Base-by-base conservation (phyloP, 2,888 invertebrate species). In the Nomada fucata region DNA sequence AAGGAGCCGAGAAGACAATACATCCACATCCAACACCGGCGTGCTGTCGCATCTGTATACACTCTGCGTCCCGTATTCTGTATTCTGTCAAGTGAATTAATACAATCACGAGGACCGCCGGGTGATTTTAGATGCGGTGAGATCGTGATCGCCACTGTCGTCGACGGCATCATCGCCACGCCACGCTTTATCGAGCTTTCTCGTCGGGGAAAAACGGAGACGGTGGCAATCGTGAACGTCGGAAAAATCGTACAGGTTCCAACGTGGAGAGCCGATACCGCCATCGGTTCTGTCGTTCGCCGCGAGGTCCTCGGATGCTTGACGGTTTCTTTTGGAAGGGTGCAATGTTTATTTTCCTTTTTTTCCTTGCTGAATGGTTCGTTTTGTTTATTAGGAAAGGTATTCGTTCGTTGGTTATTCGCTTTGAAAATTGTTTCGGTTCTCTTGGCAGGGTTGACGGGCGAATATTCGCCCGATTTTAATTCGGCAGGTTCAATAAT, bases 1-100 rank as follows among this genome's bases (percentile, higher is more conserved):
- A 93, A 93, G 93, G 93, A 93, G 93, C 93, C 91, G 92, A 93
- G 93, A 93, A 92, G 93, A 93, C 93, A 92, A 93, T 93, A 92
- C 88, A 81, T 88, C 88, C 86, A 90, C 90, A 90, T 89, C 90
- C 90, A 91, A 65, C 90, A 85, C 86, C 81, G 64, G 73, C 74
- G 65, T 82, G 80, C 63, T 75, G 65, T 44, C 68, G 83, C 86
- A 86, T 85, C 89, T 89, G 86, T 88, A 88, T 90, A 85, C 87
- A 85, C 87, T 78, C 83, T 88, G 88, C 88, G 88, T 86, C 81
- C 79, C 87, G 89, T 88, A 90, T 91, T 91, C 91, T 89, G 91
- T 90, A 91, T 91, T 92, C 90, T 84, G 92, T 89, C 86, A 88
- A 89, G 91, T 89, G 91, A 90, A 92, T 91, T 89, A 91, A 91